Percentiles rank a stretch among this genome's conserved stretches.
phyloP scores from a whole-genome alignment of 2,113 vertebrate genomes.

The Panurus biarmicus region DNA sequence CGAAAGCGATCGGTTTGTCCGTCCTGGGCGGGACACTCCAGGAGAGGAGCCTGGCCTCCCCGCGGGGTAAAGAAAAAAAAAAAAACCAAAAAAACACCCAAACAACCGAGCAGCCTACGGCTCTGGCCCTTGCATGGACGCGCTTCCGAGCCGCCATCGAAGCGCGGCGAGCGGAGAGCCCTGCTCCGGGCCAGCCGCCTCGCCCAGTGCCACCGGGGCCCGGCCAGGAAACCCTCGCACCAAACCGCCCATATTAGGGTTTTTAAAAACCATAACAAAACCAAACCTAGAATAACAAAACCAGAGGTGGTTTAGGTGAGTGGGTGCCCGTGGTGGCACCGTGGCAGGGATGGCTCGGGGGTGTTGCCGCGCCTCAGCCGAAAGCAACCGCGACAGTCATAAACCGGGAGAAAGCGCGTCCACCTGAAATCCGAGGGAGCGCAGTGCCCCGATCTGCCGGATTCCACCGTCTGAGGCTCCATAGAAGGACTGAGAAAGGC shows the following conservation, averaged over 20 bases:
- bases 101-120: too few species aligned
- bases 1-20: not conserved
- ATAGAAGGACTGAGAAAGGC: not conserved
- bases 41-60: not conserved
- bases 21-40: not conserved
- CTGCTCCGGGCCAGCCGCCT: too few species aligned
- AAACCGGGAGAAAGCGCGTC: accelerated
- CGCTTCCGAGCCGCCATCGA: not conserved
- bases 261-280: not conserved
- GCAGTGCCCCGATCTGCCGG: not conserved
- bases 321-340: not conserved
- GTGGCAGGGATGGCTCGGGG: not conserved
- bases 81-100: too few species aligned
- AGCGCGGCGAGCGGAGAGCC: too few species aligned
- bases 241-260: not conserved
- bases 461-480: not conserved
- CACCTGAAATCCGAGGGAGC: not conserved
- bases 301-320: not conserved
- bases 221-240: not conserved
- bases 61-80: too few species aligned
- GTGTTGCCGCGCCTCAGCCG: not conserved
- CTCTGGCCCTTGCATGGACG: not conserved
- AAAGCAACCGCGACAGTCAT: not conserved
- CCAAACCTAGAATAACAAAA: not conserved
- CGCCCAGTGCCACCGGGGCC: not conserved